Evolutionary conservation across 2,888 invertebrate genomes (phyloP), one percentile per base, ranked within the genome.

Genomic region (Limenitis camilla): DNA sequence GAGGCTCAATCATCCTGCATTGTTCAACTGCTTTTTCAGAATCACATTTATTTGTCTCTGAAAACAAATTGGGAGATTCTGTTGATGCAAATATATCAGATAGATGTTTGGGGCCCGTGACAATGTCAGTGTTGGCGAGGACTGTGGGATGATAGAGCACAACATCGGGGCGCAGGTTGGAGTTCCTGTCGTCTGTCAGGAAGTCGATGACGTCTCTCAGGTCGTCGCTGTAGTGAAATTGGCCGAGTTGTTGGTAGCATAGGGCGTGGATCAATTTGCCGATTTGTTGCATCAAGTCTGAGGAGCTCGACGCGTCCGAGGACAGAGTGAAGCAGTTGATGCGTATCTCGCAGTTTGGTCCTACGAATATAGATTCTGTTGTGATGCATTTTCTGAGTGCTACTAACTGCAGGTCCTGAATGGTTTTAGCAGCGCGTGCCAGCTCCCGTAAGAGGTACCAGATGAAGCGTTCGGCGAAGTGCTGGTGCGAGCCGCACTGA

Each of bases 61-160:
- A 79, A 53, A 60, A 60, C 30, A 53, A 53, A 35, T 62, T 57
- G 38, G 64, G 56, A 31, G 67, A 66, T 36, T 71, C 66, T 9
- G 55, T 58, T 43, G 75, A 63, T 35, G 78, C 59, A 46, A 86
- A 64, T 50, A 84, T 75, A 30, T 83, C 74, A 60, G 62, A 62
- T 9, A 78, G 63, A 53, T 61, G 59, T 59, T 66, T 74, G 1
- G 74, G 71, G 32, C 60, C 65, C 1, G 62, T 59, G 30, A 68
- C 63, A 2, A 65, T 61, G 61, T 82, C 83, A n/a, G 82, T 63
- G 61, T 87, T 82, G 35, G 82, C 69, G 27, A 88, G 76, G 8
- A 88, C 81, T 9, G 87, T 86, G 6, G 88, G 88, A 58, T 88
- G 88, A 59, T 83, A 81, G 10, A 88, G 69, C 7, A 88, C 69